phyloP scores from a whole-genome alignment of 2,888 invertebrate species.

The Eubasilissa splendida region DNA sequence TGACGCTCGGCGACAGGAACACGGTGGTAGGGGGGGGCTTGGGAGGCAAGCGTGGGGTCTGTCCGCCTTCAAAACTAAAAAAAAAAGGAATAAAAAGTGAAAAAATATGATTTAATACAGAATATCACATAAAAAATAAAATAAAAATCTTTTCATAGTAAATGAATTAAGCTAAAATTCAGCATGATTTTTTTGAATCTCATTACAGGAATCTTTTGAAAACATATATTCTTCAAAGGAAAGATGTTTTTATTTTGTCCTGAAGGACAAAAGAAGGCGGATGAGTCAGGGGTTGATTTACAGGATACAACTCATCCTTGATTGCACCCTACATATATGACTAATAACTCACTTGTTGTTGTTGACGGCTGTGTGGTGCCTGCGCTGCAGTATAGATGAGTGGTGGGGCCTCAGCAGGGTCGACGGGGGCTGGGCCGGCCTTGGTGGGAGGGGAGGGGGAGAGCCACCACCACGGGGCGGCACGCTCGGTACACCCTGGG shows the following conservation, averaged over 20 bases:
- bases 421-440: conserved; percentile 68
- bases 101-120: background rate
- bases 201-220: too few relatives aligned
- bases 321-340: background rate
- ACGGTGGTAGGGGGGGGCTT: conserved; percentile 53
- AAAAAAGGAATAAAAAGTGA: conserved; percentile 13
- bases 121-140: background rate
- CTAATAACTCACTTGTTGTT: conserved; percentile 59
- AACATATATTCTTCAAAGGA: too few relatives aligned
- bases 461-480: conserved; percentile 57
- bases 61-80: conserved; percentile 15
- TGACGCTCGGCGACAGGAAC: conserved; percentile 53
- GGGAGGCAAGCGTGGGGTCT: conserved; percentile 54
- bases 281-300: too few relatives aligned
- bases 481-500: conserved; percentile 51
- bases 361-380: conserved; percentile 62
- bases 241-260: too few relatives aligned
- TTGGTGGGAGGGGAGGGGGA: conserved; percentile 60
- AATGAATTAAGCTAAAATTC: background rate
- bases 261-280: too few relatives aligned
- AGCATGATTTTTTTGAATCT: too few relatives aligned
- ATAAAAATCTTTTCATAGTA: background rate
- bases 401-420: conserved; percentile 70
- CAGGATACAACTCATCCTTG: too few relatives aligned
- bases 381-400: conserved; percentile 69